Evolutionary conservation across 2,113 vertebrate species (phyloP), one percentile per base, ranked within the genome.

Genomic region (Gorsachius goisagi): DNA sequence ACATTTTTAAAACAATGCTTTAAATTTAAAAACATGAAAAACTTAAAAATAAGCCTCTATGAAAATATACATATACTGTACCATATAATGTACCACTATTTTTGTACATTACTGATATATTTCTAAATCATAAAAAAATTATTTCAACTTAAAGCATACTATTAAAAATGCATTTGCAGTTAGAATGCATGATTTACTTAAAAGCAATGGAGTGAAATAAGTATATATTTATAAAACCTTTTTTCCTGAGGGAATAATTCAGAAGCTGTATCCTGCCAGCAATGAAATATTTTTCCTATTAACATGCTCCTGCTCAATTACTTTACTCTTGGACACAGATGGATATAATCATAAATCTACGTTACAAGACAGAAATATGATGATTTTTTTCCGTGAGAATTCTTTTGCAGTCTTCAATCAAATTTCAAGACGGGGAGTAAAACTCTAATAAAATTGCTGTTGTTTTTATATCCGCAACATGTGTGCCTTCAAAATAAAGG

Each of bases 341-440:
- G 37, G n/a, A 71, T 39, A 79, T n/a, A 91, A 93, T 77, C 37
- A 95, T 77, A 94, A 96, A 62, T 94, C 64, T 14, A 79, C 35
- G 78, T 91, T 67, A 35, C 15, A 77, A 39, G 18, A 72, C 35
- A 62, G 33, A 63, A 89, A 33, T 18, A 16, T 74, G 11, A 35
- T 15, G 7, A 93, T 35, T 52, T 88, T 78, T 74, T 63, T 37
- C 44, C 5, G 0, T 7, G 13, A 80, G 33, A 64, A 82, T 6
- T 27, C 47, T 84, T 76, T 62, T 27, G 19, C 24, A 55, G 47
- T 53, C 73, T 82, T 56, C 6, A 0, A 89, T 44, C 45, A 74
- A 47, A 81, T 60, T 87, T 63, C 30, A 67, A 78, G 14, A 59
- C 1, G 2, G 4, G 16, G 8, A 84, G 20, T 28, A 85, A 84